phyloP scores from a whole-genome alignment of 2,113 vertebrate genomes.

The Illadopsis cleaveri region DNA sequence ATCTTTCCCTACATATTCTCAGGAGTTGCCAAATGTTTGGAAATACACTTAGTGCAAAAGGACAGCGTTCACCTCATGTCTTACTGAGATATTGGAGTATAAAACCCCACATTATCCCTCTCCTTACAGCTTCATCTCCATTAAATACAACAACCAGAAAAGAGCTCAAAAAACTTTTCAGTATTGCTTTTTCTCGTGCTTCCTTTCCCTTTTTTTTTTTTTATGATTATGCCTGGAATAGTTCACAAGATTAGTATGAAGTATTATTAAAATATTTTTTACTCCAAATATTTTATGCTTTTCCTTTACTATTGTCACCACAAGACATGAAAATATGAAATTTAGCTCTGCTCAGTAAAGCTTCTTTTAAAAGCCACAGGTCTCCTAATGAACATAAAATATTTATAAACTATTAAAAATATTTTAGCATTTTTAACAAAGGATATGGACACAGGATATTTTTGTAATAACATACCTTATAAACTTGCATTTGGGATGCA shows the following conservation, averaged over 20 bases:
- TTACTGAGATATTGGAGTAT: neutral
- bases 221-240: neutral
- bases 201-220: neutral
- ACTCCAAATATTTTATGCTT: constrained; percentile 24
- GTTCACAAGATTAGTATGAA: neutral
- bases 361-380: neutral
- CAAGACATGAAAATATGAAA: neutral
- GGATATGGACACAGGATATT: accelerated
- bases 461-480: neutral
- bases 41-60: neutral
- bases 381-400: neutral
- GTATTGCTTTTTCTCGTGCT: neutral
- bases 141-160: neutral
- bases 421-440: neutral
- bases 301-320: constrained; percentile 9
- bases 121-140: neutral
- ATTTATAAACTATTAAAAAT: neutral
- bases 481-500: neutral
- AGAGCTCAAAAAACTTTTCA: constrained; percentile 11
- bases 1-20: neutral
- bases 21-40: neutral
- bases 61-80: accelerated
- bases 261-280: constrained; percentile 18
- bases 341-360: neutral
- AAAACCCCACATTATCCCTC: neutral